phyloP scores from a whole-genome alignment of 1,140 invertebrate species.

The Bombus ignitus region DNA sequence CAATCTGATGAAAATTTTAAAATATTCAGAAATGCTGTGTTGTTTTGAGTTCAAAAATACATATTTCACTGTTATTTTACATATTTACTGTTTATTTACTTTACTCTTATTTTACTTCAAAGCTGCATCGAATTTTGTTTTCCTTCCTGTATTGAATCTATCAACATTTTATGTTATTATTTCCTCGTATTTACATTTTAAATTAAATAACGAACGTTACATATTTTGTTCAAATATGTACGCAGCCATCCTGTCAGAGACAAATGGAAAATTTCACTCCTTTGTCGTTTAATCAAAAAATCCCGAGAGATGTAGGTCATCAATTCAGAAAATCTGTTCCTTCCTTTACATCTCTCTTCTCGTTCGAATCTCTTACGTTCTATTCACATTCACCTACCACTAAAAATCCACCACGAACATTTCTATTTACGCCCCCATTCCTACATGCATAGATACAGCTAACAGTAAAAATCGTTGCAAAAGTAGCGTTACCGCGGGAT shows the following conservation, averaged over 20 bases:
- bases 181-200: neutral
- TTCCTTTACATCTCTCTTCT: neutral
- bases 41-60: too few relatives aligned
- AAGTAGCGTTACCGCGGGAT: neutral
- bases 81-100: too few relatives aligned
- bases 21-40: neutral
- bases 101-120: neutral
- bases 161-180: neutral
- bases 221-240: neutral
- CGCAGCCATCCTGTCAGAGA: neutral
- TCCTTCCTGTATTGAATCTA: neutral
- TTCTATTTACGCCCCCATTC: neutral
- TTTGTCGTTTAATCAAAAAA: constrained; percentile 4
- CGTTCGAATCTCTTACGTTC: neutral
- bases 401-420: neutral
- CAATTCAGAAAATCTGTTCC: neutral
- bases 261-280: neutral
- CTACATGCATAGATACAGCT: neutral
- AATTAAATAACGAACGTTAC: neutral
- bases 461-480: neutral
- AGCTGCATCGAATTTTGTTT: neutral
- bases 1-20: neutral
- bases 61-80: neutral
- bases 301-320: neutral
- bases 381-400: neutral